Evolutionary conservation across 2,888 invertebrate species (phyloP), one percentile per base, ranked within the genome.

Genomic region (Hofmannophila pseudospretella): DNA sequence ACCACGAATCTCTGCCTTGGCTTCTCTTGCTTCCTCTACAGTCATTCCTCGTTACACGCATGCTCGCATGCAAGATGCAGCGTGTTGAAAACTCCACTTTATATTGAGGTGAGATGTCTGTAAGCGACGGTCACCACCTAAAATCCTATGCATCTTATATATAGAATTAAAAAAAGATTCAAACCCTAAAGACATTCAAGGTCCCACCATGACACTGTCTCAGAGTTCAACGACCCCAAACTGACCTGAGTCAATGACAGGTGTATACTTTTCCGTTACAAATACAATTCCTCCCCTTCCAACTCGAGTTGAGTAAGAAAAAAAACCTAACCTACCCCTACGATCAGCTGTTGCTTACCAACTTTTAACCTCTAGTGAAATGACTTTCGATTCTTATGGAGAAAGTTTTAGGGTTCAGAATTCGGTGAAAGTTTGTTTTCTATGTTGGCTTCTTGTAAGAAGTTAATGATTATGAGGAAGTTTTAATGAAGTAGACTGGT

Each of bases 261-360:
- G 58, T 56, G 54, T 22, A 26, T 7, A 4, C 8, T 39, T 47
- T 36, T 44, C 56, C 56, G 56, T 56, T 56, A 49, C 44, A 29
- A 42, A 36, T 29, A 39, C 45, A 44, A 26, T 30, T 25, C 23
- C 3, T 32, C 36, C 46, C 47, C 51, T 44, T 43, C 33, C 42
- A 39, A 49, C 45, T 41, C 38, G 40, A 36, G 8, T 1, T 10
- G 30, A 34, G 22, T 40, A 37, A 25, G 32, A 28, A 27, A 38
- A 45, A 44, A 44, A 42, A 44, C 16, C 34, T 26, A 45, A 32
- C 34, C 32, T 23, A 34, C 45, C 41, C 44, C 34, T 36, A 14
- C 45, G 36, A 50, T 53, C 52, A 53, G 47, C 49, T 49, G 52
- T 44, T 46, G 29, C 12, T 10, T 5, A 36, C 44, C 38, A 45